A percentile compares a stretch with the other conserved stretches of the same genome.
Evolutionary conservation across 1,140 invertebrate genomes (phyloP).

Genomic region (Lucilia cuprina): DNA sequence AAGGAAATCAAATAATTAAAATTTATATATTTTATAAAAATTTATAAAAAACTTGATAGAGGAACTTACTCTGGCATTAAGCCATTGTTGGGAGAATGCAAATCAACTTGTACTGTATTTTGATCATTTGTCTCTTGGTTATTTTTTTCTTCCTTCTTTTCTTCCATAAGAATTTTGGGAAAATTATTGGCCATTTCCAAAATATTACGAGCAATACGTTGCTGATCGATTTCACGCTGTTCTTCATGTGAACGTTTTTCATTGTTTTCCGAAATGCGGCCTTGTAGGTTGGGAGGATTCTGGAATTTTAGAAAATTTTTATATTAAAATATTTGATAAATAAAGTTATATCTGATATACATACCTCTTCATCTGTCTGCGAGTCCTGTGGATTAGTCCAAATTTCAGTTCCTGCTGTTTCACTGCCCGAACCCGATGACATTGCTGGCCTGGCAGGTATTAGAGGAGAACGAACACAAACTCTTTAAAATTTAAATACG

Average conservation of each 20-base stretch:
- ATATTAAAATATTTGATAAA: too few relatives aligned
- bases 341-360: too few relatives aligned
- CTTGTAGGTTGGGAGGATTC: conserved; percentile 44
- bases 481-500: conserved; percentile 63
- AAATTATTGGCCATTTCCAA: conserved; percentile 56
- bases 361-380: background rate
- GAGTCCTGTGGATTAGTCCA: conserved; percentile 72
- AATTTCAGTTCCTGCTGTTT: conserved; percentile 67
- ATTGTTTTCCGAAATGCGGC: conserved; percentile 54
- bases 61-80: conserved; percentile 9
- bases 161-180: background rate
- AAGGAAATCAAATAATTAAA: background rate
- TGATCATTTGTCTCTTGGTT: background rate
- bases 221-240: conserved; percentile 53
- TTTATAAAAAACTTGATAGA: background rate
- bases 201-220: conserved; percentile 57
- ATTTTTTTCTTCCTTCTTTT: background rate
- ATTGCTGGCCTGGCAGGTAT: conserved; percentile 76
- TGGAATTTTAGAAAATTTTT: background rate
- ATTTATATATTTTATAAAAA: background rate
- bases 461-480: conserved; percentile 79
- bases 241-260: conserved; percentile 53
- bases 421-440: conserved; percentile 66
- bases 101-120: background rate
- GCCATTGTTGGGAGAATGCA: background rate